Conservation (phyloP, 2,797 vertebrate genomes). For the Xiphophorus birchmanni region DNA sequence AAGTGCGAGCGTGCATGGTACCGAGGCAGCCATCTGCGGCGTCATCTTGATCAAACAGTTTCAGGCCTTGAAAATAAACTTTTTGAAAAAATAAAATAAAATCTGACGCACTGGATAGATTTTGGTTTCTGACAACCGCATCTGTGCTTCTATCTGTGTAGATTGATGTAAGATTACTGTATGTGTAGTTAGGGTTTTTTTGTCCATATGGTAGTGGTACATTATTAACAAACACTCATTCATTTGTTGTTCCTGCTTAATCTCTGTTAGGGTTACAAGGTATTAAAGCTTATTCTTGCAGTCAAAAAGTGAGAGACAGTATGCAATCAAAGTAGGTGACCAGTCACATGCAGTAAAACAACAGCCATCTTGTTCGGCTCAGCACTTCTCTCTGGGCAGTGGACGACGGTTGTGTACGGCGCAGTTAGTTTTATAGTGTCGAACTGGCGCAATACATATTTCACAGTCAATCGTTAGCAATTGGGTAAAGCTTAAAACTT, state of each 20-base stretch:
- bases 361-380: too few relatives aligned
- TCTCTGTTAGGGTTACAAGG: neutral
- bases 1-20: neutral
- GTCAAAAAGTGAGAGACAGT: neutral
- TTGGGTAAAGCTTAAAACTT: too few relatives aligned
- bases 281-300: neutral
- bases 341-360: neutral
- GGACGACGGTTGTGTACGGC: too few relatives aligned
- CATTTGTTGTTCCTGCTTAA: neutral
- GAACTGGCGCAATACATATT: too few relatives aligned
- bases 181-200: neutral
- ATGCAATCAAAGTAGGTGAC: neutral
- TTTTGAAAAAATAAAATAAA: neutral
- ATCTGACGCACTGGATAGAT: neutral
- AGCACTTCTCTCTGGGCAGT: too few relatives aligned
- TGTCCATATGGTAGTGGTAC: neutral
- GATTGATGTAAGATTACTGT: neutral
- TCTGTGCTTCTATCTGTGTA: neutral
- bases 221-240: neutral
- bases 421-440: too few relatives aligned
- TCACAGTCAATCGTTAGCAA: too few relatives aligned
- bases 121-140: neutral
- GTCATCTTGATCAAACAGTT: constrained; percentile 1
- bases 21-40: neutral
- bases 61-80: neutral